phyloP scores from a whole-genome alignment of 2,888 invertebrate species.

The Dryomyza anilis region DNA sequence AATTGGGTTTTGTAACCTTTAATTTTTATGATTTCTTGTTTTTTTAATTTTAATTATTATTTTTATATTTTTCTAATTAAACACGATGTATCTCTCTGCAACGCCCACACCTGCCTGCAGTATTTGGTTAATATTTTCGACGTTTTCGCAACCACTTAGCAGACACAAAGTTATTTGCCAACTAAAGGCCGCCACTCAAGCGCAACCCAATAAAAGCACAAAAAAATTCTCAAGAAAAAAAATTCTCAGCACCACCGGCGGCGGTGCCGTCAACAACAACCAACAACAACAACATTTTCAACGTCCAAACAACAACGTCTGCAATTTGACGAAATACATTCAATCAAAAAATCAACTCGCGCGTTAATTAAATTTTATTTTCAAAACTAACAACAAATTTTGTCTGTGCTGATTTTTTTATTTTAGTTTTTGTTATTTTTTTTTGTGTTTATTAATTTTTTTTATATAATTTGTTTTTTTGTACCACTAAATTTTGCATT shows the following conservation, averaged over 20 bases:
- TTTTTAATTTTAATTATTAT: background rate
- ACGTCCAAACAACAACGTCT: background rate
- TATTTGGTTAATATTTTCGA: too few species aligned
- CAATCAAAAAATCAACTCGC: slow-evolving; percentile 18
- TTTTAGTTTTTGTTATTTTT: slow-evolving; percentile 1
- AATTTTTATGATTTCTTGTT: background rate
- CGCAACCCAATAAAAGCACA: slow-evolving; percentile 17
- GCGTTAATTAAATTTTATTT: slow-evolving; percentile 24
- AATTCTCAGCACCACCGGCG: background rate
- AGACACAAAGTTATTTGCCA: slow-evolving; percentile 20
- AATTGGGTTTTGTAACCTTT: too few species aligned
- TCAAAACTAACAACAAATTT: background rate
- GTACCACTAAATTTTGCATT: slow-evolving; percentile 6
- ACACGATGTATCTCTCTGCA: background rate
- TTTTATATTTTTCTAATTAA: background rate
- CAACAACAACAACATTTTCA: background rate
- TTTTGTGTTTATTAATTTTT: background rate
- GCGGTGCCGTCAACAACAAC: background rate
- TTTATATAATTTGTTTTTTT: background rate
- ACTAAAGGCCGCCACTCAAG: slow-evolving; percentile 23
- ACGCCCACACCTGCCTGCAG: too few species aligned
- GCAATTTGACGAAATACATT: slow-evolving; percentile 20
- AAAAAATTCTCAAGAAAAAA: background rate
- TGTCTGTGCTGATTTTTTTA: background rate
- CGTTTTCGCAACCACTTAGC: slow-evolving; percentile 10